Percentiles rank a stretch among this genome's conserved stretches.
Conservation (phyloP, 2,113 vertebrate genomes). For the Promerops cafer region DNA sequence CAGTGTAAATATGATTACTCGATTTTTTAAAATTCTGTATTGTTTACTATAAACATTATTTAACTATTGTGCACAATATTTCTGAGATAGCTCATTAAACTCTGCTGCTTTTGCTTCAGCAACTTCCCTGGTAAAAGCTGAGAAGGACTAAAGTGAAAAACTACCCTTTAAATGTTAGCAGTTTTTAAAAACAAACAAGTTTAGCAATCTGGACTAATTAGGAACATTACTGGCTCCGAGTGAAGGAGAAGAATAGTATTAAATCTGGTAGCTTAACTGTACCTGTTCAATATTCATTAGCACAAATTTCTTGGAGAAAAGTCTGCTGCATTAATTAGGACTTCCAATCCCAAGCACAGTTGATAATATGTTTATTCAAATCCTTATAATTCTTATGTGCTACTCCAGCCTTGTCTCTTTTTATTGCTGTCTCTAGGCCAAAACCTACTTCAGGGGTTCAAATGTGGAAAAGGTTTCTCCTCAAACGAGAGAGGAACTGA, state of each 20-base stretch:
- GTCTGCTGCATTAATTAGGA: slow-evolving; percentile 19
- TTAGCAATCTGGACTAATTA: slow-evolving; percentile 28
- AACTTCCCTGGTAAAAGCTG: background rate
- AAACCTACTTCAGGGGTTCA: background rate
- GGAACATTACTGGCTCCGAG: background rate
- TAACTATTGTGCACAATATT: background rate
- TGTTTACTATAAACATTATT: slow-evolving; percentile 20
- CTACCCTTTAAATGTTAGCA: background rate
- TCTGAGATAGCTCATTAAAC: slow-evolving; percentile 3
- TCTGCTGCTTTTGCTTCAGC: background rate
- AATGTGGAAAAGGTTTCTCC: background rate
- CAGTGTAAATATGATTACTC: background rate
- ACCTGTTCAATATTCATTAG: slow-evolving; percentile 42
- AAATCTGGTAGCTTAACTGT: background rate
- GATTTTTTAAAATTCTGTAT: background rate
- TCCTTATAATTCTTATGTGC: background rate
- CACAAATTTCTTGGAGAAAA: slow-evolving; percentile 17
- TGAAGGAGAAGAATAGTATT: background rate
- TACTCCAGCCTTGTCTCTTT: background rate
- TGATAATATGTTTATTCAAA: slow-evolving; percentile 18
- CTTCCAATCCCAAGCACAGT: background rate
- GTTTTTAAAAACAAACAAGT: slow-evolving; percentile 33
- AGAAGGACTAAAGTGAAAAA: slow-evolving; percentile 21
- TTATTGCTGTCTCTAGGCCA: background rate
- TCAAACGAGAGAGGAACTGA: background rate